Evolutionary conservation across 2,797 vertebrate genomes (phyloP), one percentile per base, ranked within the genome.

Genomic region (Gobio occitaniae): DNA sequence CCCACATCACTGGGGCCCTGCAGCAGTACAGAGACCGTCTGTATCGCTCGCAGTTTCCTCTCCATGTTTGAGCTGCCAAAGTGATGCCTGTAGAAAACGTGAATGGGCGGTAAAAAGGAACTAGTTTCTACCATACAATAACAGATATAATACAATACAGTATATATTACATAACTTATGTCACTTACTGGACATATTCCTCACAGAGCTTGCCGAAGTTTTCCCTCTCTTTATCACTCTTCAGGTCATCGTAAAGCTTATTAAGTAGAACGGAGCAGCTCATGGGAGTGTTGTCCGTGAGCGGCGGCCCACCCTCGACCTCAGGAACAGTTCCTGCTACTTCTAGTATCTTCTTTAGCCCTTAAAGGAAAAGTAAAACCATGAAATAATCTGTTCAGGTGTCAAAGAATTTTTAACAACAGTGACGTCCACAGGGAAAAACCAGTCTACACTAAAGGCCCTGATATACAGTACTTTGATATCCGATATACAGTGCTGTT

Each of bases 1-100:
- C 98, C 98, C 0, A 97, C 97, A 0, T 99, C 98, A 0, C 96
- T 96, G 0, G 98, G 97, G 11, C 98, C 98, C 94, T 99, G 98
- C 87, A 99, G 95, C 86, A 99, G 96, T 87, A 97, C 97, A 0
- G 97, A 98, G 29, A 97, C 96, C 0, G 96, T 95, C 94, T 99
- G 98, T 93, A 99, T 98, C 85, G 98, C 97, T 68, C 95, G 95
- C 16, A 99, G 95, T 93, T 97, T 98, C 69, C 94, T 94, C 0
- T 93, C 90, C 75, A 97, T 89, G 19, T 94, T 95, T 0, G 89
- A 89, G 10, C 90, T 93, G 82, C 95, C 94, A 7, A 99, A 99
- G 94, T 96, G 95, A 92, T 94, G 94, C 94, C 98, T 99, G 84
- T 1, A 59, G 16, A 68, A 56, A 19, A 17, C 36, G 6, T 48